Conservation (phyloP, 2,888 invertebrate species). For the Dusona sp. region DNA sequence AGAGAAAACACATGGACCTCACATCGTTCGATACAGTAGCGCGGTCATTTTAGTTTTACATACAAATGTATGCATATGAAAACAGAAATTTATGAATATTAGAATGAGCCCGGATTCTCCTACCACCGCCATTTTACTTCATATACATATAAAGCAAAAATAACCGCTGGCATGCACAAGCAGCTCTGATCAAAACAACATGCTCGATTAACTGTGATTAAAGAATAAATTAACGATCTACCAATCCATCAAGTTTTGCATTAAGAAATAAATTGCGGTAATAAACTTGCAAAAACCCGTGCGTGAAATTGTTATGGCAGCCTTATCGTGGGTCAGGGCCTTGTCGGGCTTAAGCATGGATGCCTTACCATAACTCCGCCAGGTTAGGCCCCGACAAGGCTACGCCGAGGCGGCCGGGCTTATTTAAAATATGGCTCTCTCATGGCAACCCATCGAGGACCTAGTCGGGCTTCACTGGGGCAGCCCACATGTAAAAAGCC, state of each 20-base stretch:
- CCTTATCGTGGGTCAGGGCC: no score
- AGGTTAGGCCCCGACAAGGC: no score
- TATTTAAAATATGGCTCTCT: no score
- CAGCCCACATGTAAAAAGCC: no score
- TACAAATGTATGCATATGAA: constrained; percentile 67
- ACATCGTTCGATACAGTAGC: constrained; percentile 36
- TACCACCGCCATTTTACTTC: neutral
- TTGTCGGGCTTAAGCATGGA: no score
- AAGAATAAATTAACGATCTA: constrained; percentile 5
- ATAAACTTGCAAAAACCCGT: neutral
- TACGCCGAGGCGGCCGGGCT: no score
- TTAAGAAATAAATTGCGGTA: neutral
- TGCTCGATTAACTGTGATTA: neutral
- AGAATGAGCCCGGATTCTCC: constrained; percentile 38
- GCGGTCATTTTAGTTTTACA: constrained; percentile 65
- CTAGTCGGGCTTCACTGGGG: no score
- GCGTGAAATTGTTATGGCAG: no score
- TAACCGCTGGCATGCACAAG: neutral
- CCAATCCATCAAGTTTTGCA: neutral
- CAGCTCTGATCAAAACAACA: neutral
- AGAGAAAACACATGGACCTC: constrained; percentile 36
- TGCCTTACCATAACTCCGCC: no score
- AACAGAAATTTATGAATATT: constrained; percentile 68
- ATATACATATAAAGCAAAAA: constrained; percentile 6
- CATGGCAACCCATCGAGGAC: no score